Base-by-base conservation (phyloP, 2,113 vertebrate species). In the Ailuropoda melanoleuca region DNA sequence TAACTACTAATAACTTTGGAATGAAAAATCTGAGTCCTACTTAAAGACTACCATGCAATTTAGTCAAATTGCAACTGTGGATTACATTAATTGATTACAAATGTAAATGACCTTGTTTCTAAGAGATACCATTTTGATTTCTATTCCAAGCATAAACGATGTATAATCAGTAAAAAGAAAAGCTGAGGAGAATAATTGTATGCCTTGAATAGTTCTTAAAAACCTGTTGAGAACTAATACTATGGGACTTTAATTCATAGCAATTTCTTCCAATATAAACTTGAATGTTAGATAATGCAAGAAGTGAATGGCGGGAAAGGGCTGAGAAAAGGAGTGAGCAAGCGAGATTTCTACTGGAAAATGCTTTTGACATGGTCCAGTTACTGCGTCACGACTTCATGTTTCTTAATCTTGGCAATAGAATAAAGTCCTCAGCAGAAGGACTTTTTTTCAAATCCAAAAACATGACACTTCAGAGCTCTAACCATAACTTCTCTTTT, bases 321-420 rank as follows among this genome's bases (percentile, higher is more conserved):
- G 14, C 66, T 58, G 90, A 74, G 90, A 60, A 74, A 97, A 64
- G 60, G 88, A 95, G 77, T 15, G 77, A 74, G 80, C 86, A 31
- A 24, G 80, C 1, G 64, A 72, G 18, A 91, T 97, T 98, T 98
- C 97, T 98, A 74, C 84, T 95, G 86, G 64, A 97, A 95, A 97
- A 97, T 96, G 93, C 56, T 83, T 98, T 98, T 98, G 97, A 98
- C 98, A 98, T 85, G 97, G 97, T 95, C 96, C 98, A 98, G 96
- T 93, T 98, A 97, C 98, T 98, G 96, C 97, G 82, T 98, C 98
- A 99, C 97, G 29, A 98, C 96, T 98, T 98, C 87, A 70, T 97
- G 98, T 98, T 99, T 98, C 98, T 99, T 99, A 98, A 98, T 98
- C 98, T 99, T 99, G 99, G 99, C 98, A 98, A n/a, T 34, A 98